These are phyloP conservation scores for Axis porcinus DNA, from an alignment of 2,113 vertebrate species.

Conservation along the genomic window DNA sequence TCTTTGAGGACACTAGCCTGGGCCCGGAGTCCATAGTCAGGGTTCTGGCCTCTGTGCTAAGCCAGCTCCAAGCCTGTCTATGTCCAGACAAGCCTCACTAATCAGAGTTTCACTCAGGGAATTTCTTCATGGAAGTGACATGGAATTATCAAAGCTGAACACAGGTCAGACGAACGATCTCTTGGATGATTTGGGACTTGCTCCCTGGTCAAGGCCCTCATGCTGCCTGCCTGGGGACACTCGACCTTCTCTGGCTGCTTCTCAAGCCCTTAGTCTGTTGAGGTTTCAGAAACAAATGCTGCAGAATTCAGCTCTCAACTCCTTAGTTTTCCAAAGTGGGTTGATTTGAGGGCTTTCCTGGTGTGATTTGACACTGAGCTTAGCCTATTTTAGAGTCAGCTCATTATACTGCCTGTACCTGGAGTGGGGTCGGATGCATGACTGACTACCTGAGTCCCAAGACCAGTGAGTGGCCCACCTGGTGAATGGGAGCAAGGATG, in stretches of 20 bases:
- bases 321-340: neutral
- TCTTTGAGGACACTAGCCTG: no score
- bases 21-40: no score
- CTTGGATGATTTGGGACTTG: neutral
- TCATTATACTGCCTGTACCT: neutral
- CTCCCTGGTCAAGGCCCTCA: neutral
- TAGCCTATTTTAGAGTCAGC: accelerated
- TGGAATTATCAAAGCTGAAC: neutral
- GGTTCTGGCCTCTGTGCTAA: accelerated
- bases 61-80: no score
- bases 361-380: no score
- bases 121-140: neutral
- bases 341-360: neutral
- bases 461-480: neutral
- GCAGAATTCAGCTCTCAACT: neutral
- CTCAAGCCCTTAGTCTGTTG: neutral
- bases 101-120: neutral
- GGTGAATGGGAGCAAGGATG: accelerated
- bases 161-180: neutral
- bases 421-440: neutral
- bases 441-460: no score
- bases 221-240: neutral
- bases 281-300: neutral
- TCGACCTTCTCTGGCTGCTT: neutral
- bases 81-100: neutral